Conservation (phyloP, 2,113 vertebrate genomes). For the Anhinga rufa region DNA sequence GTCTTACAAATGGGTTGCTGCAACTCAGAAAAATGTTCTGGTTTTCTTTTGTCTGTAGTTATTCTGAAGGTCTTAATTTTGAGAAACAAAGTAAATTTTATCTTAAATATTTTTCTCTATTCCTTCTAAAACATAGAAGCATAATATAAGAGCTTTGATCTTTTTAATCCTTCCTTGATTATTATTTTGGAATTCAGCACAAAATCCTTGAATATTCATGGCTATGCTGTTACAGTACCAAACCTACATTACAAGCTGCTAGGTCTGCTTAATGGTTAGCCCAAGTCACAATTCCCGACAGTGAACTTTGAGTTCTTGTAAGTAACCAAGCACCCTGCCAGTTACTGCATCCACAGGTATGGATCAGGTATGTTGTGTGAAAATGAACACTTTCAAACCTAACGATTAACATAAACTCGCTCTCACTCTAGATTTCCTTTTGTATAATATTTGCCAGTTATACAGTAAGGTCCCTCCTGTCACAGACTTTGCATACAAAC, state of each 20-base stretch:
- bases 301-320: background rate
- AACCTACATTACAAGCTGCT: background rate
- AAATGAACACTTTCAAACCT: background rate
- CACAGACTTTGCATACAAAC: background rate
- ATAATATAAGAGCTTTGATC: too few species aligned
- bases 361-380: background rate
- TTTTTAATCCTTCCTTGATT: too few species aligned
- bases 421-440: background rate
- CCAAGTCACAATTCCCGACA: background rate
- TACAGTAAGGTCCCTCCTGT: background rate
- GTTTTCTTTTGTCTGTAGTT: background rate
- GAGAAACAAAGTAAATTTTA: background rate
- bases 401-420: accelerated
- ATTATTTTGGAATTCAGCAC: background rate
- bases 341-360: background rate
- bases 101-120: background rate
- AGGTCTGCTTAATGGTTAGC: background rate
- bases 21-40: background rate
- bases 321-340: background rate
- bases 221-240: background rate
- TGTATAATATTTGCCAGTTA: background rate
- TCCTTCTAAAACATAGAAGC: background rate
- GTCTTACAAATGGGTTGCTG: background rate
- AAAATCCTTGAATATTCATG: background rate
- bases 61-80: background rate